Base-by-base conservation (phyloP, 2,888 invertebrate genomes). In the Pterostichus madidus region DNA sequence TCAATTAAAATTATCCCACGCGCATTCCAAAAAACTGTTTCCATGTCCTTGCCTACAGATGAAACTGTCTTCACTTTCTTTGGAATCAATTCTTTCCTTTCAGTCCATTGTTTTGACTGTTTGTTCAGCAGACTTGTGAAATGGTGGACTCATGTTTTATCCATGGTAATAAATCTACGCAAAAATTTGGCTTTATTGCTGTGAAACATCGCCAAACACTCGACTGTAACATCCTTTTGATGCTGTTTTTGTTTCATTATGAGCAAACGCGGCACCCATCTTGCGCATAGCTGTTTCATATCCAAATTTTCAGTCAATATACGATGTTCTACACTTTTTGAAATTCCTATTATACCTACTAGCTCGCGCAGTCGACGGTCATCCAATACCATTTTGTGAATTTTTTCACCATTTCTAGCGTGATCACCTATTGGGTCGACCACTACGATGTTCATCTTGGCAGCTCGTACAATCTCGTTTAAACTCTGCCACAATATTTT, bases 81-180 rank as follows among this genome's bases (percentile, higher is more conserved):
- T 84, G 85, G 86, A 84, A 85, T 85, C 59, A 64, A 83, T 85
- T 86, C 84, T 83, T 84, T 84, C 84, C 24, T 78, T 84, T 79
- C 82, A 85, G 84, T 85, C 85, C 85, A 86, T 84, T 87, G 84
- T 84, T 84, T 84, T 79, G 84, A 85, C 80, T 85, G 84, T 68
- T 79, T 53, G 64, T 85, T 87, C 56, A 85, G 85, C 83, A 88
- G 86, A 84, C 86, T 87, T 73, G 85, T 87, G 83, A 85, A 86
- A 84, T 85, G 85, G 83, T 87, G 86, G 77, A 88, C 85, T 87
- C 2, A 87, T 87, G 71, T 86, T 87, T 88, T 86, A 86, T 88
- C 86, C 15, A 86, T 85, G 84, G 85, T 87, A 61, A 87, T 79
- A 71, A 86, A 85, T 80, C 86, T 85, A 84, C 84, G 85, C 84